phyloP scores from a whole-genome alignment of 2,113 vertebrate genomes.

The Syngnathus scovelli region DNA sequence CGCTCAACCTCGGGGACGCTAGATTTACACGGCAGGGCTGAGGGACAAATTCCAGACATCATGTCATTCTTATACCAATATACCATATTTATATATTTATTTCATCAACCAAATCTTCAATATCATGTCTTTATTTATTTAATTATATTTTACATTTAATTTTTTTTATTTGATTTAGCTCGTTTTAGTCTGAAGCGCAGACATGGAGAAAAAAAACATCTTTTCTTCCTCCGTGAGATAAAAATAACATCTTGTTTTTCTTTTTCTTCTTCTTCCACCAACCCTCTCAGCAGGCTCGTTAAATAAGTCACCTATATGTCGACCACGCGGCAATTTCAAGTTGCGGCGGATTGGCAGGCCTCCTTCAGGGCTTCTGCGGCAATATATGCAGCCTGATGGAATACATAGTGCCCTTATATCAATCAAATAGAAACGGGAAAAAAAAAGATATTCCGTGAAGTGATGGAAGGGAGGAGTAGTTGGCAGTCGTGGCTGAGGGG shows the following conservation, averaged over 20 bases:
- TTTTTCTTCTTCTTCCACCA: not conserved
- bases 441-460: not conserved
- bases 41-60: not conserved
- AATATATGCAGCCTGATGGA: not conserved
- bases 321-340: not conserved
- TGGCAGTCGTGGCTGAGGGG: not conserved
- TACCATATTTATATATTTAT: not conserved
- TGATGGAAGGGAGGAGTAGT: not conserved
- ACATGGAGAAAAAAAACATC: not conserved
- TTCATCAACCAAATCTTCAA: too few species aligned
- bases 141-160: too few species aligned
- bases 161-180: not conserved
- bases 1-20: not conserved
- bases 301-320: not conserved
- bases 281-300: not conserved
- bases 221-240: not conserved
- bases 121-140: not conserved
- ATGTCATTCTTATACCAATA: not conserved
- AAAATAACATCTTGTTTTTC: not conserved
- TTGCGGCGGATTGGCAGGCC: not conserved
- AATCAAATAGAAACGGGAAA: not conserved
- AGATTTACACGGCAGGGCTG: not conserved
- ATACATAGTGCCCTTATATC: not conserved
- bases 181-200: not conserved
- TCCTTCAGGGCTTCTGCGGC: not conserved